Conservation (phyloP, 2,797 vertebrate species). For the Enteromius trimaculatus region DNA sequence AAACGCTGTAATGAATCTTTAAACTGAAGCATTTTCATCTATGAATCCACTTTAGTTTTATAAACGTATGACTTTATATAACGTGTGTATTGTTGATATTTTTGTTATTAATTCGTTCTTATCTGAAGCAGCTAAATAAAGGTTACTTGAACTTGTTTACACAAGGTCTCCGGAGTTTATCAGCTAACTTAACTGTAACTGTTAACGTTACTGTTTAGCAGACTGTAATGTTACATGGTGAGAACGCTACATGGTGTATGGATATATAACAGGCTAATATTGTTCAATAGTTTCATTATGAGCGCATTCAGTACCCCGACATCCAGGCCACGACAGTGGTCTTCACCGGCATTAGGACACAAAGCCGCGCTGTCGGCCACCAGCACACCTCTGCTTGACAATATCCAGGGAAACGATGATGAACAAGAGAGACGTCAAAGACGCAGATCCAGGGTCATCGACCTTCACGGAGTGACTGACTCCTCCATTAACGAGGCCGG, state of each 20-base stretch:
- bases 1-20: background rate
- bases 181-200: background rate
- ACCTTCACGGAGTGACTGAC: slow-evolving; percentile 77
- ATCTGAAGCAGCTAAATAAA: background rate
- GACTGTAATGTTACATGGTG: background rate
- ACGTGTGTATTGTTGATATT: background rate
- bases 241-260: background rate
- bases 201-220: background rate
- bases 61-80: background rate
- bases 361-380: slow-evolving; percentile 70
- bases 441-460: slow-evolving; percentile 83
- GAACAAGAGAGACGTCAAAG: slow-evolving; percentile 88
- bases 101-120: background rate
- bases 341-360: slow-evolving; percentile 66
- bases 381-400: slow-evolving; percentile 79
- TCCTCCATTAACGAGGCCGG: slow-evolving; percentile 77
- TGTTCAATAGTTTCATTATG: slow-evolving; percentile 65
- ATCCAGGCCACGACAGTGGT: slow-evolving; percentile 71
- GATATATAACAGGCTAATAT: background rate
- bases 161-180: background rate
- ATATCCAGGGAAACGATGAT: slow-evolving; percentile 89
- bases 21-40: background rate
- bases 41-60: background rate
- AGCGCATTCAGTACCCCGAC: slow-evolving; percentile 74
- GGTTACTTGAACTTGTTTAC: background rate